Evolutionary conservation across 2,113 vertebrate species (phyloP), one percentile per base, ranked within the genome.

Genomic region (Oenanthe oenanthe): DNA sequence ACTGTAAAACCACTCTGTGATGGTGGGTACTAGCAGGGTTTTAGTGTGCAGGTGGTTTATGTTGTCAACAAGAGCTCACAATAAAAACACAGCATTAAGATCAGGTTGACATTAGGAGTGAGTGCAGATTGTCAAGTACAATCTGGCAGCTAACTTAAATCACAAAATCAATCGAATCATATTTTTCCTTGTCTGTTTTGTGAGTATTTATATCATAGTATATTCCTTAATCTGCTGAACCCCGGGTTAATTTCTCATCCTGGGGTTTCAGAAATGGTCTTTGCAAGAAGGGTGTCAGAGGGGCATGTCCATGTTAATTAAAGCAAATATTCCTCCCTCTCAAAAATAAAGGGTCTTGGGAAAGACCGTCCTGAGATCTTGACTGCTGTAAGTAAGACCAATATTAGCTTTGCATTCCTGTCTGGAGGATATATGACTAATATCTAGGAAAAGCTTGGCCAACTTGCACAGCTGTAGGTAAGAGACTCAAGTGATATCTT

Each of bases 1-100:
- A 92, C 66, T 88, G n/a, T 74, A 94, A 94, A 92, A 92, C 63
- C 51, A 80, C 40, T 13, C 47, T 56, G 42, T 62, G 50, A 70
- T 58, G 77, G 63, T 54, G 43, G 61, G 60, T 71, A 92, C 71
- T 56, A 86, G 29, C 51, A 81, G 43, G 24, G 57, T 47, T 93
- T 77, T 74, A 56, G 54, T 67, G n/a, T 47, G 31, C 68, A 71
- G 60, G 83, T 91, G 76, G 31, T 56, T 91, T 67, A 78, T 22
- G 31, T 38, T 92, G 63, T 71, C 76, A 81, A 63, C 56, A 91
- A 74, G 61, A 91, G 60, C 16, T 85, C 62, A 54, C 9, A 21
- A 88, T 26, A 89, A 93, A 95, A 94, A 62, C 71, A 91, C 17
- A 85, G 24, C 40, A 47, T 47, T 73, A 88, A 73, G 50, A 84